Base-by-base conservation (phyloP, 2,888 invertebrate genomes). In the Entomobrya proxima region DNA sequence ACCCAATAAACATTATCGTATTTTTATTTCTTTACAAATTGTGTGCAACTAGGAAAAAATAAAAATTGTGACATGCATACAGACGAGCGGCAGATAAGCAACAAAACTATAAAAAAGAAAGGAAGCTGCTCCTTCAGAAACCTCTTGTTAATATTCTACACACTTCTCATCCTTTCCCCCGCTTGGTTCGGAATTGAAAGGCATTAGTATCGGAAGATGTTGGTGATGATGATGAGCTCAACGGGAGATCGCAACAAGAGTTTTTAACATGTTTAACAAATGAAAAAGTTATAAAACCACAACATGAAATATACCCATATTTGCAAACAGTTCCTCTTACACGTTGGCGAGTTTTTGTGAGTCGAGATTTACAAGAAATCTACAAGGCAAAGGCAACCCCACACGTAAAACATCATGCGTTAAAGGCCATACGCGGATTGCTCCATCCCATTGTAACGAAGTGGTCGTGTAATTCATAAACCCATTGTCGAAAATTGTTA, bases 201-300 rank as follows among this genome's bases (percentile, higher is more conserved):
- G 47, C 40, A 64, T 64, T 64, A 61, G 37, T 37, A 67, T 35
- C 37, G 21, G 64, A 37, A 37, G n/a, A 67, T 67, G 35, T 67
- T 67, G 64, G n/a, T n/a, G n/a, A 78, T 64, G 15, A 78, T 78
- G 78, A 78, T n/a, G 61, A 64, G 64, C 78, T 47, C 78, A 64
- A 61, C 78, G 44, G 78, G 78, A 47, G 64, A 32, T 64, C 64
- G n/a, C 37, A 37, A 37, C 35, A 67, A 67, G 32, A 40, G 58
- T 30, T 30, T 40, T 77, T 77, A 40, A 58, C 32, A 37, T 77
- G 44, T 77, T 61, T 78, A 50, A 47, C 78, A 47, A 47, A n/a
- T 35, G 27, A 52, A 50, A 67, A 44, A 69, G 27, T 69, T 27
- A 69, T 40, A 69, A 47, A 30, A 69, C 27, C 5, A 32, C 32